Evolutionary conservation across 2,888 invertebrate species (phyloP).

Genomic region (Ommatoiulus sabulosus): DNA sequence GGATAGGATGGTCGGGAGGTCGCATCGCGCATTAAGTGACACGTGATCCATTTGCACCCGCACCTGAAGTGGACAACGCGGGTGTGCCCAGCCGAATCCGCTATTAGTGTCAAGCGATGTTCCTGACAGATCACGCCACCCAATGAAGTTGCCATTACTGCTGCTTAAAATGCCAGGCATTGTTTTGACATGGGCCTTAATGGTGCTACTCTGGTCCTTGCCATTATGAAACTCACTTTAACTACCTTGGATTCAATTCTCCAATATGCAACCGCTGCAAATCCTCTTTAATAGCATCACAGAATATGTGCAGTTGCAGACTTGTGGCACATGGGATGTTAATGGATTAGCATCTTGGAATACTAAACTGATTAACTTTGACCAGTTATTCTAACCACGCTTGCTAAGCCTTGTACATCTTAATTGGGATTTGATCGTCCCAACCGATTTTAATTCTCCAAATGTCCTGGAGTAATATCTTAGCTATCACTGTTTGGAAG

Average conservation of each 20-base stretch:
- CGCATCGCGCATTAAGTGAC: too few relatives aligned
- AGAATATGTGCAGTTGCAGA: background rate
- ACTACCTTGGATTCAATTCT: background rate
- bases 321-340: background rate
- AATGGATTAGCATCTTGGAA: background rate
- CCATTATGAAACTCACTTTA: background rate
- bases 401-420: background rate
- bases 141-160: background rate
- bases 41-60: too few relatives aligned
- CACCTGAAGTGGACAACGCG: too few relatives aligned
- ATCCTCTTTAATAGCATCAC: background rate
- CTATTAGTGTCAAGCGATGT: background rate
- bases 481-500: background rate
- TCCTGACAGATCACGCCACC: background rate
- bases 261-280: background rate
- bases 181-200: background rate
- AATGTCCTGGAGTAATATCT: background rate
- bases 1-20: too few relatives aligned
- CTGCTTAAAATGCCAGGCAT: background rate
- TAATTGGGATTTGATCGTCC: background rate
- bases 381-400: background rate
- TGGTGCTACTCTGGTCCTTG: background rate
- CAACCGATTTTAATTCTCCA: background rate
- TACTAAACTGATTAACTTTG: background rate
- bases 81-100: too few relatives aligned